A percentile compares a stretch with the other conserved stretches of the same genome.
Evolutionary conservation across 2,113 vertebrate species (phyloP).

Genomic region (Salvelinus fontinalis): DNA sequence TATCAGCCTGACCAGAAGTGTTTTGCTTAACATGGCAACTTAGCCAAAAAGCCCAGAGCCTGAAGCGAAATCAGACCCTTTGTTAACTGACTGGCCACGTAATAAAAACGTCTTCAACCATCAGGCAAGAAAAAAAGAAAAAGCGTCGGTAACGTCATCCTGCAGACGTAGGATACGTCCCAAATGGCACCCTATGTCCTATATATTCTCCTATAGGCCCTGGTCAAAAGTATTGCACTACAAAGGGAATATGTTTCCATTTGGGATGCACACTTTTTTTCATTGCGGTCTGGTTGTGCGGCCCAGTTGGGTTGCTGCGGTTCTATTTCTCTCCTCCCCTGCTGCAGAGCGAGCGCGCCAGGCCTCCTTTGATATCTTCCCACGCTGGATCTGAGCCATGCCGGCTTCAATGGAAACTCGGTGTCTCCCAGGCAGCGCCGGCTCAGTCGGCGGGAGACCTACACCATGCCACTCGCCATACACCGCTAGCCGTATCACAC

Average conservation of each 20-base stretch:
- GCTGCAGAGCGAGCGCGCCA: slow-evolving; percentile 1
- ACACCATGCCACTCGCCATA: no score
- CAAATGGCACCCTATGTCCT: no score
- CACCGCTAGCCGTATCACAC: no score
- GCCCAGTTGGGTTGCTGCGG: neutral
- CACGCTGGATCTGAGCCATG: slow-evolving; percentile 24
- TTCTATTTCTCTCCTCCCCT: slow-evolving; percentile 23
- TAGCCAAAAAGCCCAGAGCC: neutral
- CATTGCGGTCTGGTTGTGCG: neutral
- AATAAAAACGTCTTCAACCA: neutral
- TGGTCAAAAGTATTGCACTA: no score
- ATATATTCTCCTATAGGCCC: no score
- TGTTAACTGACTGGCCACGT: neutral
- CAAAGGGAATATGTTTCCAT: no score
- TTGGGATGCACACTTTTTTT: neutral
- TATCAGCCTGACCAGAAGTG: neutral
- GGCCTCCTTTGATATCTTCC: slow-evolving; percentile 28
- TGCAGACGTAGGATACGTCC: neutral
- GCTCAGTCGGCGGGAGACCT: no score
- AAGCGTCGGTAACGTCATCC: neutral
- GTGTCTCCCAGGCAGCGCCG: neutral
- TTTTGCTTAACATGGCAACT: neutral
- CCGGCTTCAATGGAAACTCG: neutral
- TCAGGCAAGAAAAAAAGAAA: no score
- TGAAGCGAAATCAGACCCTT: neutral